phyloP scores from a whole-genome alignment of 1,140 invertebrate genomes.

The Notospermus geniculatus region DNA sequence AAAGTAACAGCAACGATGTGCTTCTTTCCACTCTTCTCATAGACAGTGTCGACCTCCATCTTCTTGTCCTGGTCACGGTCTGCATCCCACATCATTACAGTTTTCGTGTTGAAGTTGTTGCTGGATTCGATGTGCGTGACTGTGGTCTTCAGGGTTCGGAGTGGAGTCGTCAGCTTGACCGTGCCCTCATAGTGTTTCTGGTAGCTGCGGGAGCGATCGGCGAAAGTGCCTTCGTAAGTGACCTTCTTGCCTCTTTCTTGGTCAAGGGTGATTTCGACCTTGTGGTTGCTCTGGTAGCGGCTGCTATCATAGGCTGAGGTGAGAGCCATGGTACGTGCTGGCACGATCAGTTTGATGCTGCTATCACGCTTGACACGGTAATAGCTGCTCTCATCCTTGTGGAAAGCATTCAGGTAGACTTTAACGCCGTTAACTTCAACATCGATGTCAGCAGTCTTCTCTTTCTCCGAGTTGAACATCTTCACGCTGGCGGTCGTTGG shows the following conservation, averaged over 20 bases:
- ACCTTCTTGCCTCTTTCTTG: slow-evolving; percentile 16
- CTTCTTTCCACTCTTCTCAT: neutral
- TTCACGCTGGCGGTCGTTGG: neutral
- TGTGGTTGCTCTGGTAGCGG: slow-evolving; percentile 15
- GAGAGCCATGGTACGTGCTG: neutral
- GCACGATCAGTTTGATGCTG: slow-evolving; percentile 1
- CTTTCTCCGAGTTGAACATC: slow-evolving; percentile 1
- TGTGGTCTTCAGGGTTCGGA: neutral
- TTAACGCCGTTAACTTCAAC: neutral
- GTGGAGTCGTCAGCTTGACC: slow-evolving; percentile 5
- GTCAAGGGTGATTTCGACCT: slow-evolving; percentile 20
- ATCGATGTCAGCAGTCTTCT: neutral
- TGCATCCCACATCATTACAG: slow-evolving; percentile 13
- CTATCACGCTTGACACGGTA: neutral
- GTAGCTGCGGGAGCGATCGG: neutral
- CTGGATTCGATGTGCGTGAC: neutral
- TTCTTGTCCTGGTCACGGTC: slow-evolving; percentile 6
- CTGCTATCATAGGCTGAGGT: neutral
- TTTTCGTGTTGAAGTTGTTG: slow-evolving; percentile 1
- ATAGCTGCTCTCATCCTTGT: neutral
- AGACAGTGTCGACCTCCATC: neutral
- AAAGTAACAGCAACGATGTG: neutral
- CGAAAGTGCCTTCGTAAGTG: slow-evolving; percentile 13
- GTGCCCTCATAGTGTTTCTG: neutral
- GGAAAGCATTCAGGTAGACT: neutral